Evolutionary conservation across 2,888 invertebrate species (phyloP).

Genomic region (Rotaria macrura): DNA sequence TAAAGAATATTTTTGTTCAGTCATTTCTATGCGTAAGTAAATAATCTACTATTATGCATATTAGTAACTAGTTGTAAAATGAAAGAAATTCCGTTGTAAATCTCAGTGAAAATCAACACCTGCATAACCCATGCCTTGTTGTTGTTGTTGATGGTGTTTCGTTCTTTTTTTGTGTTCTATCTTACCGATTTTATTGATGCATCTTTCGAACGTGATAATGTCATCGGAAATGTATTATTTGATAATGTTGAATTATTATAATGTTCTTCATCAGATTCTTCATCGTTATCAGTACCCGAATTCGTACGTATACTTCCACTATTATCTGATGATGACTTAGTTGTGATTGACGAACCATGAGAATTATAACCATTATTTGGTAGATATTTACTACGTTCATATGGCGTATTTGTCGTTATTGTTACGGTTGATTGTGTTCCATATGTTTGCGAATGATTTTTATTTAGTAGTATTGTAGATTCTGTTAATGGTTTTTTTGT

Average conservation of each 20-base stretch:
- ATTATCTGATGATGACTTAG: slow-evolving; percentile 17
- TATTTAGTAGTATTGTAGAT: neutral
- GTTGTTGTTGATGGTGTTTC: no score
- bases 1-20: no score
- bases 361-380: neutral
- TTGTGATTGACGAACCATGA: neutral
- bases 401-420: no score
- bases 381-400: neutral
- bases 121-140: no score
- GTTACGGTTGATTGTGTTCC: neutral
- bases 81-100: no score
- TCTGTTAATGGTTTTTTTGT: neutral
- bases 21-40: no score
- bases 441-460: neutral
- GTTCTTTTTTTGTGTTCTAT: no score
- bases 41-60: no score
- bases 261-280: neutral
- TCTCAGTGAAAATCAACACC: no score
- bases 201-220: no score
- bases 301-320: neutral
- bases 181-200: neutral
- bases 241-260: no score
- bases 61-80: no score
- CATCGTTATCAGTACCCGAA: neutral
- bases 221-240: neutral